Conservation (phyloP, 2,113 vertebrate species). For the Uria lomvia region DNA sequence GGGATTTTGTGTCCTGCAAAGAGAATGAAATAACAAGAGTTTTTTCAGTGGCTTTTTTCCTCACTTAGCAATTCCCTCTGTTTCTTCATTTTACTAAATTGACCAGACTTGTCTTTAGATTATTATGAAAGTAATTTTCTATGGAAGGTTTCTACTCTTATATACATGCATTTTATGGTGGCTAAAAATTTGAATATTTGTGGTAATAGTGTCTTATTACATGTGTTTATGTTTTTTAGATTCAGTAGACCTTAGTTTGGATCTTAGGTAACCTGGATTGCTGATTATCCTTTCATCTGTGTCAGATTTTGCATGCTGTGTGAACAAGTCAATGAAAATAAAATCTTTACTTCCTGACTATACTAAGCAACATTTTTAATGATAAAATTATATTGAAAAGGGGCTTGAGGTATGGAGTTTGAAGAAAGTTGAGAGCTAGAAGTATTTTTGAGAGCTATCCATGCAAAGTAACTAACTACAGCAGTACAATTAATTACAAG, state of each 20-base stretch:
- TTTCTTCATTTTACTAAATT: not conserved
- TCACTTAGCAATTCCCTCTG: not conserved
- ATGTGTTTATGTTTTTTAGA: not conserved
- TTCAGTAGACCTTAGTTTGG: not conserved
- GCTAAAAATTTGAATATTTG: not conserved
- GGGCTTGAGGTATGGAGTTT: not conserved
- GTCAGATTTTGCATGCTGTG: not conserved
- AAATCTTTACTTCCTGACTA: not conserved
- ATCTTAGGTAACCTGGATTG: not conserved
- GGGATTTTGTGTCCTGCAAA: not conserved
- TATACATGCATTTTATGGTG: not conserved
- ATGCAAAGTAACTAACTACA: not conserved
- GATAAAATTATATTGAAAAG: not conserved
- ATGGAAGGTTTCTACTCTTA: not conserved
- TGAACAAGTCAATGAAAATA: not conserved
- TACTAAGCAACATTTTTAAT: not conserved
- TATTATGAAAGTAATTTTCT: not conserved
- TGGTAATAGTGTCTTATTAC: not conserved
- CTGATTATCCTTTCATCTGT: not conserved
- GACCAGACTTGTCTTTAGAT: not conserved
- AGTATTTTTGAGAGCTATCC: not conserved
- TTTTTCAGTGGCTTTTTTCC: not conserved
- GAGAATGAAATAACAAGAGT: not conserved
- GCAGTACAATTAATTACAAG: not conserved
- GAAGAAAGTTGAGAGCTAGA: not conserved